Base-by-base conservation (phyloP, 2,888 invertebrate species). In the Tanypteryx hageni region DNA sequence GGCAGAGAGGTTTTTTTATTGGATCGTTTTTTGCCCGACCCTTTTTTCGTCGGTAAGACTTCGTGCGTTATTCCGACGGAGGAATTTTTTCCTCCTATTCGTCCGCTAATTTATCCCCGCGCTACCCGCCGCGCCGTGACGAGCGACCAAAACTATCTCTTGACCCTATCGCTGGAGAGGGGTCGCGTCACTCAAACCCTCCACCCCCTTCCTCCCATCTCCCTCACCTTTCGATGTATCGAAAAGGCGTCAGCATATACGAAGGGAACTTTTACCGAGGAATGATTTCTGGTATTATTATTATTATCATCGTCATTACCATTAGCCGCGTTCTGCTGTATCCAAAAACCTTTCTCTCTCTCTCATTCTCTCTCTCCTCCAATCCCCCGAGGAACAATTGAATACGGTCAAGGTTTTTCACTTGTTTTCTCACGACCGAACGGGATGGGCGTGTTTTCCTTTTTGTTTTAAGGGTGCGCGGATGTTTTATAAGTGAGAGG, bases 391-490 rank as follows among this genome's bases (percentile, higher is more conserved):
- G 68, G 64, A 89, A 89, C 89, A 89, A 89, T 89, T 89, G 89
- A 89, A 89, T 61, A 64, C 89, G 89, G 89, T 89, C 89, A 89
- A 89, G 89, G 89, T 64, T 64, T 89, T 89, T 89, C 89, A 64
- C 58, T 89, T 89, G 64, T 89, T 89, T 68, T 89, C 89, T 68
- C 64, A 68, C 64, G 89, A 89, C n/a, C n/a, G 59, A 64, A 58
- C 31, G n/a, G 0, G 89, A 44, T 44, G 64, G 64, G 89, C 44
- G 68, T 61, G 68, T 31, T 64, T 68, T 76, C 22, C 13, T 76
- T 44, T 44, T 44, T 44, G 3, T 76, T 27, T 76, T 76, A 76
- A 76, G 76, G 76, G 76, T 76, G 11, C 76, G 27, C 27, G 76
- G 44, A 44, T 44, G 44, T 44, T 44, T 44, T 44, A 44, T 44